Base-by-base conservation (phyloP, 2,113 vertebrate genomes). In the Alectura lathami region DNA sequence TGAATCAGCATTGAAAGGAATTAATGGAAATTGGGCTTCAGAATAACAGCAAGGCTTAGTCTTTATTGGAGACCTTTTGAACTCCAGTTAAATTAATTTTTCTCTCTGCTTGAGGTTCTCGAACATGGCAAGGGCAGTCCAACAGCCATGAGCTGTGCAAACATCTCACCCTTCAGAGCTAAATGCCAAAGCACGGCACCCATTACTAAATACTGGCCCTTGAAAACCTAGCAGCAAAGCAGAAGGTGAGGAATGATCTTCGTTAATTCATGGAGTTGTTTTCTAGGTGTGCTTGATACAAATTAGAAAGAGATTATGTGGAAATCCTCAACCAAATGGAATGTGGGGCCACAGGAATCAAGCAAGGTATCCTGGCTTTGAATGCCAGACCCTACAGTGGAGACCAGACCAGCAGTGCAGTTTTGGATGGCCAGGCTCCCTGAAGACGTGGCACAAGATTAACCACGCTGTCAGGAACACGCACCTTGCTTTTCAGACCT, bases 11-110 rank as follows among this genome's bases (percentile, higher is more conserved):
- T 86, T 95, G 85, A 75, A 79, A 26, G 30, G 90, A 83, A 94
- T 94, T 88, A 96, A 90, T 96, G 53, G 80, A 75, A 91, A 88
- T 43, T 42, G 77, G 24, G 56, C 48, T 75, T 77, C 43, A 29
- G 54, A 86, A 56, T 77, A 93, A 77, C 85, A 91, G 69, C 56
- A 51, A 68, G 69, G 43, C 59, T 95, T 86, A 90, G 48, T 13
- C 74, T 87, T 87, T 76, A 67, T 27, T 88, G 11, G 48, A 81
- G 13, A 89, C 79, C 79, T 69, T 75, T 82, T 81, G 75, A 91
- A 88, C 86, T 86, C 83, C 74, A 48, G 85, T 86, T 95, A 96
- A 93, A 95, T 86, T 86, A 80, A 94, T 96, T 95, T 92, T 76
- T 75, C 89, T 67, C 76, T 72, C 56, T 57, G 70, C 38, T 78